Evolutionary conservation across 2,797 vertebrate genomes (phyloP), one percentile per base, ranked within the genome.

Genomic region (Babyrousa celebensis): DNA sequence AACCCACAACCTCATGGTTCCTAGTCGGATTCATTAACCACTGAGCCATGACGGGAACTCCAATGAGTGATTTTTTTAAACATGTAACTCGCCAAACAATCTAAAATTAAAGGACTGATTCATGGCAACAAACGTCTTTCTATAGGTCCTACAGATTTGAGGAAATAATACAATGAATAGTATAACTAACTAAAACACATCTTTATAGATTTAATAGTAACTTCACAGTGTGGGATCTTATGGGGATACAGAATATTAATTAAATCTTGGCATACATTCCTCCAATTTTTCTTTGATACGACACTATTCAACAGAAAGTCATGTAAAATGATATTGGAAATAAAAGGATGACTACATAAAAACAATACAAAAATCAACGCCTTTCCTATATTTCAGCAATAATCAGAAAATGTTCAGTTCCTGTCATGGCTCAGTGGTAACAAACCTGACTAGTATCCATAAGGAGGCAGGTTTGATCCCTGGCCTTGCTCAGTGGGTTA

Each of bases 91-190:
- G n/a, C 48, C 2, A 4, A 85, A 89, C 20, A 93, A 32, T 56
- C n/a, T n/a, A 68, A 77, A 89, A 90, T 16, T 91, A 89, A 85
- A 85, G 29, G 65, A 63, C 43, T 79, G 71, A 93, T 80, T 93
- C 17, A 63, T 60, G n/a, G 87, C 72, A 20, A 78, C 20, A 83
- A 79, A 48, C 15, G 25, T 80, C 40, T 85, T 91, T 82, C 63
- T 68, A 15, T 67, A 75, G 67, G 23, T 90, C 18, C 20, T 43
- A 80, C 20, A 79, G 29, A 85, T 40, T 25, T 86, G 68, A 80
- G 48, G 29, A 89, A 70, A 72, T 67, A 78, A 14, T 52, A 83
- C 43, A 89, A 23, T n/a, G 32, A 93, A 79, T 15, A 77, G 20
- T 74, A 3, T 78, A 78, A 7, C 56, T 58, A 65, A 77, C 18